Base-by-base conservation (phyloP, 2,888 invertebrate species). In the Andrena trimmerana region DNA sequence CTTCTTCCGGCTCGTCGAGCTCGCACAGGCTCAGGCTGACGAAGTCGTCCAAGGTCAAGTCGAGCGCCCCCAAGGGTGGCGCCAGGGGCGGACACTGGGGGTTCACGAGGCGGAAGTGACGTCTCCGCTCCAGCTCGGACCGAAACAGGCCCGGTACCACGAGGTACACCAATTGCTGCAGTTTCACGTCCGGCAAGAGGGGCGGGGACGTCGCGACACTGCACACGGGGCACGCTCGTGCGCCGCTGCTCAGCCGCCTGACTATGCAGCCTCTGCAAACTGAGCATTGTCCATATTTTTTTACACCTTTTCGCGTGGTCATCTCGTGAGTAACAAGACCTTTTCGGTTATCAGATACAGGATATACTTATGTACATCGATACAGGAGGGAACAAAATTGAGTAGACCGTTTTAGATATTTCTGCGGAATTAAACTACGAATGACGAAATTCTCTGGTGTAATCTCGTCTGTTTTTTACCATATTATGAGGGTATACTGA, bases 261-360 rank as follows among this genome's bases (percentile, higher is more conserved):
- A 91, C 90, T 74, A 93, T 93, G 81, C 93, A 93, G 66, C 92
- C 93, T 81, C 93, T 92, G 88, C 93, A 93, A 90, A 92, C 93
- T 93, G 81, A 78, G 59, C 31, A 48, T 29, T 33, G 77, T 48
- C 50, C 72, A 2, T 27, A 27, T 16, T 52, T 48, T 65, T 71
- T 65, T 24, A 52, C 13, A n/a, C 24, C 6, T 20, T 52, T 0
- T 2, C 20, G 52, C 20, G 7, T n/a, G 20, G 59, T 31, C 59
- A 59, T 31, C 59, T 16, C 29, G 27, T 16, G 16, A 59, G 59
- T 6, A 16, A 16, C 33, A 16, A 4, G 10, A n/a, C 48, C 33
- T 16, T n/a, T 0, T 0, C 31, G 13, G 7, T 68, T 20, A 42
- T 42, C 42, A 42, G 2, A 42, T 13, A 42, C 13, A 13, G 13